Evolutionary conservation across 2,113 vertebrate species (phyloP), one percentile per base, ranked within the genome.

Genomic region (Indicator indicator): DNA sequence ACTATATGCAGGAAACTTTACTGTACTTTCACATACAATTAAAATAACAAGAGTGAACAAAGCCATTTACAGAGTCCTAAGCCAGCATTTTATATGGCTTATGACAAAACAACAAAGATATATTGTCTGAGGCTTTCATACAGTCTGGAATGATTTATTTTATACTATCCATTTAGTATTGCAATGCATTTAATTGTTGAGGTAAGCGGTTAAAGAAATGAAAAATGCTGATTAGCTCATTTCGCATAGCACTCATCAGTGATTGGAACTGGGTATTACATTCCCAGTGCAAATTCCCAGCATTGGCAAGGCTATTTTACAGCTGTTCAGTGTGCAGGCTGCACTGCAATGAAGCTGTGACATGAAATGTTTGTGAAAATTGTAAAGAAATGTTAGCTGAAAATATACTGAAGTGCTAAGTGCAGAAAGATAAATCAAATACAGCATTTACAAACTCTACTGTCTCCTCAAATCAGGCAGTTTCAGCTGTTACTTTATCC

Each of bases 281-380:
- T 80, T 96, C 58, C 67, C 59, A 50, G 79, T 72, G 85, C 69
- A 94, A 88, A 96, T 94, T 82, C 88, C 68, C 84, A 86, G 83
- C 70, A 81, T 18, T 95, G 95, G 90, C 93, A 94, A 88, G 67
- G 65, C 81, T 92, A 83, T 95, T 95, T 94, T 67, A 96, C 93
- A 95, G 95, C 92, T 94, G 91, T 70, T 95, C 92, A 15, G 1
- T 55, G 60, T 83, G 70, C 82, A 79, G 88, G 33, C 71, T 70
- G 64, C 72, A 81, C 80, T 77, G 77, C 81, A 94, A 94, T 50
- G 75, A 85, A 96, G 78, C 46, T 5, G 11, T 91, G 83, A 96
- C 85, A 87, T 86, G 92, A 95, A 90, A 93, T 87, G 89, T 94
- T 93, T 91, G 95, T 94, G 93, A 85, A 94, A 92, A 84, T 91